phyloP scores from a whole-genome alignment of 2,113 vertebrate genomes.

The Hucho hucho region DNA sequence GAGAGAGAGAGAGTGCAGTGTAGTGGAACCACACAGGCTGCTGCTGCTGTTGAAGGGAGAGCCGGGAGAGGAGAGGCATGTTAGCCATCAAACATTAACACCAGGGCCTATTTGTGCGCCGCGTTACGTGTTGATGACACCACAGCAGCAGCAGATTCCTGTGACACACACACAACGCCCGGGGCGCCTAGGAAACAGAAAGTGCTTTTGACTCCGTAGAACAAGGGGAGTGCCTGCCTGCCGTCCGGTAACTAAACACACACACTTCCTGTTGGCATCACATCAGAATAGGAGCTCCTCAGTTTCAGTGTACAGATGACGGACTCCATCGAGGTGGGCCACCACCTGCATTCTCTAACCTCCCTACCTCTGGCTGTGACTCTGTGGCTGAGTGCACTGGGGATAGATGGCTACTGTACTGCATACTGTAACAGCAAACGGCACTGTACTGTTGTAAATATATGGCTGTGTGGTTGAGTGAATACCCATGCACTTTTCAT shows the following conservation, averaged over 20 bases:
- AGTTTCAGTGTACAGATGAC: background rate
- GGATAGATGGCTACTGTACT: background rate
- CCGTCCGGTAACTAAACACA: background rate
- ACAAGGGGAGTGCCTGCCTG: background rate
- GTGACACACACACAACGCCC: conserved; percentile 34
- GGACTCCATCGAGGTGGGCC: background rate
- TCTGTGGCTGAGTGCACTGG: background rate
- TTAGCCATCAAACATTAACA: conserved; percentile 64
- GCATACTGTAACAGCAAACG: too few relatives aligned
- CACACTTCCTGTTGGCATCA: conserved; percentile 28
- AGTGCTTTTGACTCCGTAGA: conserved; percentile 18
- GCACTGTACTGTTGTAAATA: too few relatives aligned
- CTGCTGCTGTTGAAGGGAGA: background rate
- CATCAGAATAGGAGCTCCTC: conserved; percentile 55
- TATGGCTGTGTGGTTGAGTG: too few relatives aligned
- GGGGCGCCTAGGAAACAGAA: conserved; percentile 12
- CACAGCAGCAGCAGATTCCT: conserved; percentile 25
- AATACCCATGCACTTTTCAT: too few relatives aligned
- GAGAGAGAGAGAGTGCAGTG: background rate
- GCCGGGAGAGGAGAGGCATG: conserved; percentile 23
- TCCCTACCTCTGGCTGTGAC: background rate
- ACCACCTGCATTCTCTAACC: background rate
- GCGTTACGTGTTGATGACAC: conserved; percentile 45
- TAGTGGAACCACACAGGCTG: conserved; percentile 4
- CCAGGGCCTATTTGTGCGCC: conserved; percentile 10